Percentiles rank a stretch among this genome's conserved stretches.
These are phyloP conservation scores for Ahaetulla prasina DNA, from an alignment of 2,113 vertebrate genomes.

Conservation along the genomic window DNA sequence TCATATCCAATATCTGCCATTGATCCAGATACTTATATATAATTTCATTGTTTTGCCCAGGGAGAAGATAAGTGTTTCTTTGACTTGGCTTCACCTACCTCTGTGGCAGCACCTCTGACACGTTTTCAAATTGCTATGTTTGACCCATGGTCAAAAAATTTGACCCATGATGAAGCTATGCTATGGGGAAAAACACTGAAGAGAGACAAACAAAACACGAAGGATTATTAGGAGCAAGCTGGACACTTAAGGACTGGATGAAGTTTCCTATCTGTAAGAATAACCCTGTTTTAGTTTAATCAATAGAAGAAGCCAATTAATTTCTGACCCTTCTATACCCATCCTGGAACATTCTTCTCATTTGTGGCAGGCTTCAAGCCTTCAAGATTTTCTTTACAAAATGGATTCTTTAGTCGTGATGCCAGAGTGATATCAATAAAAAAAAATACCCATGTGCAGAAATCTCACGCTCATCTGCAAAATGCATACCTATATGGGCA, in stretches of 20 bases:
- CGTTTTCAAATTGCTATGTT: neutral
- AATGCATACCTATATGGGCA: neutral
- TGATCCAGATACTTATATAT: neutral
- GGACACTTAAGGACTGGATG: neutral
- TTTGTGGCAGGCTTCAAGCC: neutral
- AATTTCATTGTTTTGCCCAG: neutral
- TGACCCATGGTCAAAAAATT: neutral
- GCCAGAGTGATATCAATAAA: neutral
- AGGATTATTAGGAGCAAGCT: neutral
- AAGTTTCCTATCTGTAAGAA: neutral
- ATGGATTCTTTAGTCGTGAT: neutral
- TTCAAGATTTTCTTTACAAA: neutral
- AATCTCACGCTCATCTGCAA: neutral
- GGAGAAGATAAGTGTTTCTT: neutral
- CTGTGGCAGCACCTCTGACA: neutral
- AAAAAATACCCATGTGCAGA: neutral
- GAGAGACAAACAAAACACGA: neutral
- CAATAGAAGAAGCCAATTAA: neutral
- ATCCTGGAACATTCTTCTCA: neutral
- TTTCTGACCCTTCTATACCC: neutral
- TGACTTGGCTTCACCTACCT: neutral
- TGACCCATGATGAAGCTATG: neutral
- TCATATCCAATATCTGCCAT: neutral
- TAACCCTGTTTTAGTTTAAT: neutral
- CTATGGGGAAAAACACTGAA: neutral